phyloP scores from a whole-genome alignment of 2,888 invertebrate species.

The Ichneumoninae sp. region DNA sequence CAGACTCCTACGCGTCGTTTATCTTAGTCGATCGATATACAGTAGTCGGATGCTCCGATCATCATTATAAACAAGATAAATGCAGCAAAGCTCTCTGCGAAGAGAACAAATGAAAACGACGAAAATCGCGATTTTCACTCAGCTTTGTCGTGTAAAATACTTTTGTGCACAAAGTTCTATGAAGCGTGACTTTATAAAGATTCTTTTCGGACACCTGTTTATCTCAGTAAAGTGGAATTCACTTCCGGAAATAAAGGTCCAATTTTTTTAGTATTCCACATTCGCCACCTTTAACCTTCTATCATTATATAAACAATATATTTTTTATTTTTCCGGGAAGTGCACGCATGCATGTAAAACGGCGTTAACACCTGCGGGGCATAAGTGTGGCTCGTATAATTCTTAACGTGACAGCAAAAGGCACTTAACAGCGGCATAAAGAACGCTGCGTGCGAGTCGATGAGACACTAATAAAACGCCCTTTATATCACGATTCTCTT shows the following conservation, averaged over 20 bases:
- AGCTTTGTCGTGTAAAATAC: neutral
- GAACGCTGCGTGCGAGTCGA: constrained; percentile 21
- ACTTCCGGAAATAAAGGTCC: too few relatives aligned
- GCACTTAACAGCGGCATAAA: constrained; percentile 63
- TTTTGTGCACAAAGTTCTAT: neutral
- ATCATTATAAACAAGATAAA: constrained; percentile 53
- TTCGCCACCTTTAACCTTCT: neutral
- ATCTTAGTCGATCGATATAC: constrained; percentile 60
- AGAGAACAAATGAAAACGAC: neutral
- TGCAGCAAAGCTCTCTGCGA: constrained; percentile 9
- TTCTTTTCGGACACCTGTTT: too few relatives aligned
- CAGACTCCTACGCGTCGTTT: constrained; percentile 67
- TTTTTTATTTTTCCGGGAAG: neutral
- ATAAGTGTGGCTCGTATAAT: constrained; percentile 38
- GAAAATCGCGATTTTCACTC: neutral
- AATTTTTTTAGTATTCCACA: too few relatives aligned
- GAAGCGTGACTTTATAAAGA: neutral
- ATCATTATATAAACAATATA: neutral
- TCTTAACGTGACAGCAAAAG: constrained; percentile 60
- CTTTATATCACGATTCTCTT: constrained; percentile 51
- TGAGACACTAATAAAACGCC: constrained; percentile 38
- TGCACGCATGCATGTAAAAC: neutral
- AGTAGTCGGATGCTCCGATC: constrained; percentile 25
- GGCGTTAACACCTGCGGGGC: neutral
- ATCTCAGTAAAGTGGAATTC: too few relatives aligned